These are phyloP conservation scores for Hanleya hanleyi DNA, from an alignment of 2,888 invertebrate genomes.

Conservation along the genomic window DNA sequence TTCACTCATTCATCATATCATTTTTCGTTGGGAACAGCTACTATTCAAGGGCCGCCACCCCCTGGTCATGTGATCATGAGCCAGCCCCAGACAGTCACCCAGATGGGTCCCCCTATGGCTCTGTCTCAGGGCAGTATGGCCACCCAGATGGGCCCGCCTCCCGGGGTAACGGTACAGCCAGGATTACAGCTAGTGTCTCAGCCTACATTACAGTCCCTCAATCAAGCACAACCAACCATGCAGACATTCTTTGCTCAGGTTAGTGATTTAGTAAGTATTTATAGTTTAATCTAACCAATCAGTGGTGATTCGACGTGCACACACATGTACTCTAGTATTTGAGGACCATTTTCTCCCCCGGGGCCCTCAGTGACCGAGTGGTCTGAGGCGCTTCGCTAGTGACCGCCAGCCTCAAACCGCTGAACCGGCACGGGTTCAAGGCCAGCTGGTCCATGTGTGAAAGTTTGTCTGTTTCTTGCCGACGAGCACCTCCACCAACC, in stretches of 20 bases:
- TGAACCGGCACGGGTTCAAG: no score
- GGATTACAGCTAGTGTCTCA: conserved; percentile 37
- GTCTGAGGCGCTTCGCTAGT: no score
- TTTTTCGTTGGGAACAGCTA: no score
- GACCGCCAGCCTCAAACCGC: no score
- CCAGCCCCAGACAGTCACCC: conserved; percentile 23
- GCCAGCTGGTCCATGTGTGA: no score
- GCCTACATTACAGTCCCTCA: conserved; percentile 18
- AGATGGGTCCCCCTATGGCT: conserved; percentile 12
- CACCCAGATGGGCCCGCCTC: conserved; percentile 6
- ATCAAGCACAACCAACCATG: background rate
- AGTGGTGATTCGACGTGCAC: no score
- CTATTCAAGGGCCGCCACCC: background rate
- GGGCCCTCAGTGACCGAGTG: no score
- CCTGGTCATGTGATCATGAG: conserved; percentile 35
- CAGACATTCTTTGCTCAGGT: conserved; percentile 1
- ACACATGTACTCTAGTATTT: no score
- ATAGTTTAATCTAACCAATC: background rate
- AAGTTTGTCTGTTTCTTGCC: no score
- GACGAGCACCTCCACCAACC: no score
- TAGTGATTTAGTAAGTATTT: background rate
- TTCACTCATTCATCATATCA: no score
- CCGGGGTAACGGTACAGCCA: conserved; percentile 29
- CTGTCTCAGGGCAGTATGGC: conserved; percentile 19
- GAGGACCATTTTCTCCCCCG: no score